Evolutionary conservation across 2,797 vertebrate genomes (phyloP).

Genomic region (Lepilemur septentrionalis): DNA sequence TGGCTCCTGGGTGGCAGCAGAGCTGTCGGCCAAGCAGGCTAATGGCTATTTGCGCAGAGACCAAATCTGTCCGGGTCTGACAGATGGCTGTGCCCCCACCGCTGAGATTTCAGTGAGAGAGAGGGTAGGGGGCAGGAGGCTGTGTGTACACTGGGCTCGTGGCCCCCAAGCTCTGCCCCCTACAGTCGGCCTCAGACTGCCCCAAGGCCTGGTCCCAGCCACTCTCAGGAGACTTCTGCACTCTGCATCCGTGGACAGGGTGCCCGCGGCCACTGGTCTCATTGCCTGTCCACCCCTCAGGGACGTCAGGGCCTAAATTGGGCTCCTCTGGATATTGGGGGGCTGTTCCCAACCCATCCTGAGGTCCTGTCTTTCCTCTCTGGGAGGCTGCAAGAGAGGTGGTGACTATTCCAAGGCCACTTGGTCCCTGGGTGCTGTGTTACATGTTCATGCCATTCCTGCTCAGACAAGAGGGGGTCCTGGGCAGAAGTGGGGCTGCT

Average conservation of each 20-base stretch:
- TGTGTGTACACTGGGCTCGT: background rate
- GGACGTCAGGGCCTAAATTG: background rate
- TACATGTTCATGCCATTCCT: background rate
- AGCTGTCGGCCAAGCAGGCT: background rate
- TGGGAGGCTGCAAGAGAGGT: background rate
- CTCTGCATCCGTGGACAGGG: background rate
- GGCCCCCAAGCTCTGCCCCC: background rate
- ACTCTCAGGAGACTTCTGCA: background rate
- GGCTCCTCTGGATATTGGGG: background rate
- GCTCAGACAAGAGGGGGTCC: background rate
- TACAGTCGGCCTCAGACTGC: background rate
- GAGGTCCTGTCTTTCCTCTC: background rate
- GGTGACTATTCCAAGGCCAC: background rate
- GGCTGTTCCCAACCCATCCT: background rate
- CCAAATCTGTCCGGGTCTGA: conserved; percentile 28
- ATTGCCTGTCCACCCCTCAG: background rate
- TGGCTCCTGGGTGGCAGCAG: background rate
- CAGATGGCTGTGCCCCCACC: background rate
- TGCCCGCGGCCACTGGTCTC: background rate
- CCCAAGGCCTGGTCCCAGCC: background rate
- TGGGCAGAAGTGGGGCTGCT: background rate
- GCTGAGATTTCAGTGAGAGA: background rate
- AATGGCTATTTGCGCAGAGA: conserved; percentile 51
- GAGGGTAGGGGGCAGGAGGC: background rate
- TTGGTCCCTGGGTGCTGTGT: background rate